phyloP scores from a whole-genome alignment of 2,113 vertebrate species.

The Trogon surrucura region DNA sequence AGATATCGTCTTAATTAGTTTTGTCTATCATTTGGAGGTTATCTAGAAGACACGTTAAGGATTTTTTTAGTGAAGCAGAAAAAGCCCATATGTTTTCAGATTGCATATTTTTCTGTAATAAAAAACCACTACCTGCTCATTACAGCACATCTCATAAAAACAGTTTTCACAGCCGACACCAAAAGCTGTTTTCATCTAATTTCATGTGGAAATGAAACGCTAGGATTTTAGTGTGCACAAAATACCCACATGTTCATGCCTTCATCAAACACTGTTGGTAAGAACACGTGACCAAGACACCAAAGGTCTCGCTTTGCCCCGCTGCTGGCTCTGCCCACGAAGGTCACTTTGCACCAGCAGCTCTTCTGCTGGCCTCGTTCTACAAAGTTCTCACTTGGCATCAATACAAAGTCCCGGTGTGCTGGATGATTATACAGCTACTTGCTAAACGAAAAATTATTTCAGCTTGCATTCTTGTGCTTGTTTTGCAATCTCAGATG shows the following conservation, averaged over 20 bases:
- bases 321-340: conserved; percentile 7
- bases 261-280: neutral
- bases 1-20: conserved; percentile 45
- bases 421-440: neutral
- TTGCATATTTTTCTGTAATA: neutral
- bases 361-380: neutral
- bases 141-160: neutral
- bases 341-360: neutral
- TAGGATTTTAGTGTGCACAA: conserved; percentile 54
- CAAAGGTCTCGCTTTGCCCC: neutral
- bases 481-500: neutral
- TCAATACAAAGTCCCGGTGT: accelerated
- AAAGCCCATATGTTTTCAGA: neutral
- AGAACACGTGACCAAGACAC: neutral
- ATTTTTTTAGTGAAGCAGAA: conserved; percentile 44
- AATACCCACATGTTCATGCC: neutral
- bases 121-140: neutral
- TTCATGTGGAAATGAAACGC: conserved; percentile 59
- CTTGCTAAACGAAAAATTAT: neutral
- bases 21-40: conserved; percentile 24
- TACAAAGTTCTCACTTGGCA: neutral
- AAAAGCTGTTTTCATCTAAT: conserved; percentile 63
- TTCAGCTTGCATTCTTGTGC: neutral
- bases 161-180: neutral
- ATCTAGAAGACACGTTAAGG: neutral